Evolutionary conservation across 2,888 invertebrate genomes (phyloP).

Genomic region (Phortica magna): DNA sequence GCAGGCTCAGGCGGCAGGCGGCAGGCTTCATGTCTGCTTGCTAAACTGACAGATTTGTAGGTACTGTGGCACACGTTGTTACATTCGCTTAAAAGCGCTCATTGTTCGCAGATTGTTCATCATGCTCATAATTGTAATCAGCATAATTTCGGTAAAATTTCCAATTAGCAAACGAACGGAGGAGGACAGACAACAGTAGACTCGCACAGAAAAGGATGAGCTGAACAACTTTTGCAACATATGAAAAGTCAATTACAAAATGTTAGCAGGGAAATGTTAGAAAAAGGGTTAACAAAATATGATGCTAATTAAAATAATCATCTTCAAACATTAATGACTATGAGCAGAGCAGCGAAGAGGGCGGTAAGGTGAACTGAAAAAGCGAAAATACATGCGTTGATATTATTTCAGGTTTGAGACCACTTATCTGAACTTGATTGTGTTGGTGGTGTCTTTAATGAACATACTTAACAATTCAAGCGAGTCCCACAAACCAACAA

Average conservation of each 20-base stretch:
- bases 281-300: conserved; percentile 66
- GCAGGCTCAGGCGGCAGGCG: too few species aligned
- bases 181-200: not conserved
- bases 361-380: not conserved
- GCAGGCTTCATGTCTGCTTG: not conserved
- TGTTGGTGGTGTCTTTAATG: conserved; percentile 30
- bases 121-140: conserved; percentile 22
- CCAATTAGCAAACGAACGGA: conserved; percentile 17
- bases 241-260: conserved; percentile 67
- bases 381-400: not conserved
- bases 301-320: conserved; percentile 73
- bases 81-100: not conserved
- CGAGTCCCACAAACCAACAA: conserved; percentile 44
- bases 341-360: not conserved
- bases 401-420: not conserved
- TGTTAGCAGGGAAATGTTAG: conserved; percentile 32
- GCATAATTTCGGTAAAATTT: conserved; percentile 27
- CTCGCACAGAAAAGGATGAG: not conserved
- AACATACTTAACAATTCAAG: conserved; percentile 53
- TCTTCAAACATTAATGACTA: conserved; percentile 64
- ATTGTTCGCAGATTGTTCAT: not conserved
- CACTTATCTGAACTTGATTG: conserved; percentile 14
- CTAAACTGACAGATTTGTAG: not conserved
- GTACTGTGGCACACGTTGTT: not conserved
- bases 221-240: conserved; percentile 59